Percentiles rank a stretch among this genome's conserved stretches.
These are phyloP conservation scores for Piprites chloris DNA, from an alignment of 2,113 vertebrate genomes.

Conservation along the genomic window DNA sequence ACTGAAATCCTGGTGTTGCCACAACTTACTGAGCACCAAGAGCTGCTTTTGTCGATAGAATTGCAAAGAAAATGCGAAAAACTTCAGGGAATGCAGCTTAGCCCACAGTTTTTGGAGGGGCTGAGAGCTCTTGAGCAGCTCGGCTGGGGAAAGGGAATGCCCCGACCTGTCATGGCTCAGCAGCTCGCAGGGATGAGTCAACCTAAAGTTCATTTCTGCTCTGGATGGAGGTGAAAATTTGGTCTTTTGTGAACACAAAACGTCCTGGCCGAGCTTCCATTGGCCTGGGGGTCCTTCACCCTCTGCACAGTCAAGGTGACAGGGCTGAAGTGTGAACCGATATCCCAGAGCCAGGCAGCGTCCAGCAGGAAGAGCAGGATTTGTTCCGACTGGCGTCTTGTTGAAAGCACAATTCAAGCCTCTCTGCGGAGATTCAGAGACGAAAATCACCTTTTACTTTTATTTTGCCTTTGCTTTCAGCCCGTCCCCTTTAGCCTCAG, in stretches of 20 bases:
- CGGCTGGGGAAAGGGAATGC: background rate
- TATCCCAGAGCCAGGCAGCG: background rate
- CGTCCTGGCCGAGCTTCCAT: background rate
- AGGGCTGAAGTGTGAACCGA: background rate
- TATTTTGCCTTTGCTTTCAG: background rate
- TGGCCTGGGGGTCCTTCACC: background rate
- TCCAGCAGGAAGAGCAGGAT: background rate
- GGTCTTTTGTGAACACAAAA: background rate
- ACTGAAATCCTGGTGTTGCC: background rate
- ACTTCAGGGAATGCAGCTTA: background rate
- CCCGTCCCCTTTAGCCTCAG: background rate
- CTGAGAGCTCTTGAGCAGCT: background rate
- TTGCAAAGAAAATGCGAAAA: background rate
- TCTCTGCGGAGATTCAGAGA: background rate
- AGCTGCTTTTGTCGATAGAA: background rate
- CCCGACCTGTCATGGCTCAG: background rate
- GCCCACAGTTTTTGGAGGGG: background rate
- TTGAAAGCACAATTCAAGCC: slow-evolving; percentile 10
- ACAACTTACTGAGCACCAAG: background rate
- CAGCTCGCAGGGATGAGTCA: background rate
- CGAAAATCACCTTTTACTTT: slow-evolving; percentile 47
- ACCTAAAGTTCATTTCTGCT: background rate
- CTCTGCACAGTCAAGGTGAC: background rate
- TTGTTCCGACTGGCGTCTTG: background rate
- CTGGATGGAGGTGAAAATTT: background rate